Evolutionary conservation across 2,888 invertebrate genomes (phyloP).

Genomic region (Pseudococcus jackbeardsleyi): DNA sequence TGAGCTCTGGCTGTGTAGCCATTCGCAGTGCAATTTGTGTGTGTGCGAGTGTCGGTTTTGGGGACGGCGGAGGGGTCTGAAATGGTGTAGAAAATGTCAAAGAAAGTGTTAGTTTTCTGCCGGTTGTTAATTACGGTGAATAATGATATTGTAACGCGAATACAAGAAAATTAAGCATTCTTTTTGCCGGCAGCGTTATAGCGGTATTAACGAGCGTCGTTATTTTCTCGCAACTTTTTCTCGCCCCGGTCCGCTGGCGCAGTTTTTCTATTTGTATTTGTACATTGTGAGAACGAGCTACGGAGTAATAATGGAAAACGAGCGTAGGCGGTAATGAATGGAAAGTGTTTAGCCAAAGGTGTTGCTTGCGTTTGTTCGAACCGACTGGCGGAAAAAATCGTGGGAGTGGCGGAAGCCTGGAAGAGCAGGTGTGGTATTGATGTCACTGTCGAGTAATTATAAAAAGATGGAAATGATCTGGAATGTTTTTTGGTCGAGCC

Average conservation of each 20-base stretch:
- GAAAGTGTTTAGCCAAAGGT: not conserved
- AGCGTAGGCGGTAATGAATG: not conserved
- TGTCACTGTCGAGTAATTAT: no score
- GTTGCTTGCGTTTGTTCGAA: not conserved
- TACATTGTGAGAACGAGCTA: not conserved
- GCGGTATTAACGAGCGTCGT: not conserved
- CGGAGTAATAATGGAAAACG: not conserved
- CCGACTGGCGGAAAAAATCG: no score
- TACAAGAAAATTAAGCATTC: constrained; percentile 32
- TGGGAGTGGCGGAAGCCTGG: no score
- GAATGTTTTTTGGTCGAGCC: no score
- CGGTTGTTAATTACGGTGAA: constrained; percentile 16
- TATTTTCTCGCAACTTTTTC: not conserved
- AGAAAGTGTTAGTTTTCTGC: constrained; percentile 26
- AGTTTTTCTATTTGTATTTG: not conserved
- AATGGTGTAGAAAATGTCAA: constrained; percentile 24
- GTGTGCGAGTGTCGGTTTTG: not conserved
- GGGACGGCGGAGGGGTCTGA: not conserved
- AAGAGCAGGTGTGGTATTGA: no score
- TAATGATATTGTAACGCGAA: constrained; percentile 32
- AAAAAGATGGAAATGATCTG: no score
- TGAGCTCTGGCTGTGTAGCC: not conserved
- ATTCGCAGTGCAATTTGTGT: no score
- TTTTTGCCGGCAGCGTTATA: not conserved
- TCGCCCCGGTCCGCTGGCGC: not conserved